These are phyloP conservation scores for Esperia sulphurella DNA, from an alignment of 2,888 invertebrate genomes.

Conservation along the genomic window DNA sequence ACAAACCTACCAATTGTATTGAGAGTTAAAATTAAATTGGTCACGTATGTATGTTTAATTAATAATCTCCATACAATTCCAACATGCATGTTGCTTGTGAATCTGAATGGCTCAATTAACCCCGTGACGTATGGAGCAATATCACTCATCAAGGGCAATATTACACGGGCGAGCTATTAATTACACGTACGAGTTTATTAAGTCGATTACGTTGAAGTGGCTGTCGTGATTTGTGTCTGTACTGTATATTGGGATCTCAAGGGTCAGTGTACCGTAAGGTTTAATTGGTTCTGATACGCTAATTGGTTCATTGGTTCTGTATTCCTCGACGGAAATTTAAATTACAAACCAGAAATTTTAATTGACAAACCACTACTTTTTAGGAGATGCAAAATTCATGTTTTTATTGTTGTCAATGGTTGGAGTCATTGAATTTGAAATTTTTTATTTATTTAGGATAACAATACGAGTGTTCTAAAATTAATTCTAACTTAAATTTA, in stretches of 20 bases:
- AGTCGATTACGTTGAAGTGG: conserved; percentile 29
- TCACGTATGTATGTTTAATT: neutral
- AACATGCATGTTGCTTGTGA: neutral
- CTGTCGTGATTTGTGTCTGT: conserved; percentile 22
- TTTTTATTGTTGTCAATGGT: too few relatives aligned
- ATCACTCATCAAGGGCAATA: conserved; percentile 23
- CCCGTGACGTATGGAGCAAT: conserved; percentile 3
- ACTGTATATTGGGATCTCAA: neutral
- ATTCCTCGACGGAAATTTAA: too few relatives aligned
- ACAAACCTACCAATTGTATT: too few relatives aligned
- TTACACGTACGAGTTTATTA: conserved; percentile 36
- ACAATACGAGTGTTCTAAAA: too few relatives aligned
- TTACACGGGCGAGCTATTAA: conserved; percentile 30
- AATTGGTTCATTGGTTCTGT: too few relatives aligned
- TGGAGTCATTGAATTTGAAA: too few relatives aligned
- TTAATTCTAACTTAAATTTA: too few relatives aligned
- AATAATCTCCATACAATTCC: neutral
- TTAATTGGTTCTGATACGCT: too few relatives aligned
- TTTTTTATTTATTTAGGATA: too few relatives aligned
- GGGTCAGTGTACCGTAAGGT: neutral
- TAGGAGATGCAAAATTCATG: too few relatives aligned
- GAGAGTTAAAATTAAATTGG: neutral
- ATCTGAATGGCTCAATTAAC: conserved; percentile 4
- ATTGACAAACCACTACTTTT: too few relatives aligned
- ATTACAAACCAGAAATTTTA: too few relatives aligned